Evolutionary conservation across 92 coral and sea anemone genomes (phyloP).

Genomic region (Epizoanthus fatuus): DNA sequence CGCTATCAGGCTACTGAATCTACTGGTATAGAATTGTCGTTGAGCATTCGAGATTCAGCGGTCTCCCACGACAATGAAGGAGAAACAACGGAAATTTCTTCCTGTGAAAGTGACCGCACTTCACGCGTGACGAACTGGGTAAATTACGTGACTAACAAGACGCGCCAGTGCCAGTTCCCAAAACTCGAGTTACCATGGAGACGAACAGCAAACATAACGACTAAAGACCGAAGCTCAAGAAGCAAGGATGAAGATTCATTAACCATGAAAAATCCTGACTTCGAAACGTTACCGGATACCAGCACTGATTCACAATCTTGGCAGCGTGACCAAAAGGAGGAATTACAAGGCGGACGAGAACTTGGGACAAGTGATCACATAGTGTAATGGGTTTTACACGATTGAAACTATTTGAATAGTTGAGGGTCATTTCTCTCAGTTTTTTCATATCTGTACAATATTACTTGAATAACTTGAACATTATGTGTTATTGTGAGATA

Average conservation of each 20-base stretch:
- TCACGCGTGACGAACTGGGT: background rate
- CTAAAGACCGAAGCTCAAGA: background rate
- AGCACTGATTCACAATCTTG: background rate
- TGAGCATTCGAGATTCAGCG: constrained; percentile 23
- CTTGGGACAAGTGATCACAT: background rate
- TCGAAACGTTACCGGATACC: background rate
- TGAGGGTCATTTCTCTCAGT: too few relatives aligned
- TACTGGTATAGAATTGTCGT: constrained; percentile 12
- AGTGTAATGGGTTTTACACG: background rate
- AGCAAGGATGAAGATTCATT: background rate
- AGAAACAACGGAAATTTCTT: background rate
- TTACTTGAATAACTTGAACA: too few relatives aligned
- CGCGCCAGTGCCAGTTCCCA: background rate
- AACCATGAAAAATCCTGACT: background rate
- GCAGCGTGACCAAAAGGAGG: background rate
- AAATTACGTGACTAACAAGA: background rate
- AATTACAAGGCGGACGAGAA: background rate
- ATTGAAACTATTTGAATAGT: too few relatives aligned
- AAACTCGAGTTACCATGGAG: constrained; percentile 17
- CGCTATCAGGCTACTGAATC: constrained; percentile 8
- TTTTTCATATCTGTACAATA: too few relatives aligned
- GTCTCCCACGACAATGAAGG: background rate
- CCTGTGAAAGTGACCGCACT: background rate
- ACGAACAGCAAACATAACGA: constrained; percentile 27
- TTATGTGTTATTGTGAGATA: too few relatives aligned